Evolutionary conservation across 2,797 vertebrate genomes (phyloP).

Genomic region (Acomys russatus): DNA sequence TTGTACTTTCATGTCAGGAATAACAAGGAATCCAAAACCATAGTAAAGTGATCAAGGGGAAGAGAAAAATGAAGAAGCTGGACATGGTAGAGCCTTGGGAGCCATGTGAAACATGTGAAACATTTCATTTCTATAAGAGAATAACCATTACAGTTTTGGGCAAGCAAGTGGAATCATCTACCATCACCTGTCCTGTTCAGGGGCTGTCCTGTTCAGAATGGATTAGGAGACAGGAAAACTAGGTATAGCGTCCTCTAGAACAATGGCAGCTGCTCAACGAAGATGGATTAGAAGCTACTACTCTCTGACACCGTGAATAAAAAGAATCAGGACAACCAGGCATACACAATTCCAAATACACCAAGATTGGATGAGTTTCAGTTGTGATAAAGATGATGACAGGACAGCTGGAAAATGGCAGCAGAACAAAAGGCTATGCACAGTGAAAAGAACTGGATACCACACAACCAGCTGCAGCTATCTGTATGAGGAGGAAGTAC

Average conservation of each 20-base stretch:
- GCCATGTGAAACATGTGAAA: neutral
- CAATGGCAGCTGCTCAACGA: neutral
- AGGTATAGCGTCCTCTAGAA: neutral
- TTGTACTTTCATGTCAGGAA: neutral
- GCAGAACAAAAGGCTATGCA: neutral
- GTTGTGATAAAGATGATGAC: neutral
- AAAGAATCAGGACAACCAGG: neutral
- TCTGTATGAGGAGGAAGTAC: neutral
- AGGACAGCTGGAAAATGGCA: neutral
- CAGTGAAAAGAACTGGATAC: neutral
- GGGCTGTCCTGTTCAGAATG: neutral
- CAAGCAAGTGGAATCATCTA: neutral
- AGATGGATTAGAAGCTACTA: neutral
- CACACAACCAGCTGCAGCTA: neutral
- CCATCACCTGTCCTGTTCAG: neutral
- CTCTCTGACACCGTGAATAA: neutral
- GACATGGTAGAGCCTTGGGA: neutral
- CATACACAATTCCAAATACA: neutral
- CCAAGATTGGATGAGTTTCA: neutral
- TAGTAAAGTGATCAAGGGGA: neutral
- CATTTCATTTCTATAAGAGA: conserved; percentile 8
- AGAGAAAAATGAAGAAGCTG: neutral
- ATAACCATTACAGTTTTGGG: neutral
- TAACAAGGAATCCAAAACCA: neutral
- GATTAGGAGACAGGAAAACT: neutral